Evolutionary conservation across 2,888 invertebrate species (phyloP).

Genomic region (Prosapia bicincta): DNA sequence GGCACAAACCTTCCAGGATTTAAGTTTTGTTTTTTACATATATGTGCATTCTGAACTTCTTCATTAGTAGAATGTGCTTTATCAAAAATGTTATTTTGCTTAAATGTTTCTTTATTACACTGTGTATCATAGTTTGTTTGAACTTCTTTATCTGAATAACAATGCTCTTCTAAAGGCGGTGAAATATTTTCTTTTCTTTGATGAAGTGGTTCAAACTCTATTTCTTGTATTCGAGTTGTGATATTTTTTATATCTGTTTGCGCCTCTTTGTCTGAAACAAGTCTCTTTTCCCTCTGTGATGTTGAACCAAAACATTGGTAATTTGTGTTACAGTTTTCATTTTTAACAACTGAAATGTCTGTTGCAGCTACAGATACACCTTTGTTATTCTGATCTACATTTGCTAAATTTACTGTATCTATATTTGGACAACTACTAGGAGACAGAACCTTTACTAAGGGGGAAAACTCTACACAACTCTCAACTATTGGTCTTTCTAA

Average conservation of each 20-base stretch:
- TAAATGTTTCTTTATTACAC: not conserved
- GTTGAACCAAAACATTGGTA: not conserved
- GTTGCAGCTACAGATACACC: too few species aligned
- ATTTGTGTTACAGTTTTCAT: not conserved
- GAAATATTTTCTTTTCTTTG: not conserved
- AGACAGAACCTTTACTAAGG: too few species aligned
- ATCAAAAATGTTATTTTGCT: not conserved
- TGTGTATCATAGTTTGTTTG: not conserved
- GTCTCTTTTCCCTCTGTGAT: not conserved
- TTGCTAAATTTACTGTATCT: too few species aligned
- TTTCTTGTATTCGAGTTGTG: not conserved
- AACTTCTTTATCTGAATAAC: not conserved
- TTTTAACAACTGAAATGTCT: too few species aligned
- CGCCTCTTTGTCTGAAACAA: not conserved
- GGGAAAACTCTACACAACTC: too few species aligned
- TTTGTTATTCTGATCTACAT: too few species aligned
- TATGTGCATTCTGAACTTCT: not conserved
- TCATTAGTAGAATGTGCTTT: not conserved
- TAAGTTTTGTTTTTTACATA: not conserved
- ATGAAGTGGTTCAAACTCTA: not conserved
- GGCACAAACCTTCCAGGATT: not conserved
- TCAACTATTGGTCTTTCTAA: too few species aligned
- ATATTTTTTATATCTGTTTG: not conserved
- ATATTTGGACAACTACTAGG: too few species aligned
- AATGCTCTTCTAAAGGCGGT: not conserved